phyloP scores from a whole-genome alignment of 2,888 invertebrate species.

The Agrotis exclamationis region DNA sequence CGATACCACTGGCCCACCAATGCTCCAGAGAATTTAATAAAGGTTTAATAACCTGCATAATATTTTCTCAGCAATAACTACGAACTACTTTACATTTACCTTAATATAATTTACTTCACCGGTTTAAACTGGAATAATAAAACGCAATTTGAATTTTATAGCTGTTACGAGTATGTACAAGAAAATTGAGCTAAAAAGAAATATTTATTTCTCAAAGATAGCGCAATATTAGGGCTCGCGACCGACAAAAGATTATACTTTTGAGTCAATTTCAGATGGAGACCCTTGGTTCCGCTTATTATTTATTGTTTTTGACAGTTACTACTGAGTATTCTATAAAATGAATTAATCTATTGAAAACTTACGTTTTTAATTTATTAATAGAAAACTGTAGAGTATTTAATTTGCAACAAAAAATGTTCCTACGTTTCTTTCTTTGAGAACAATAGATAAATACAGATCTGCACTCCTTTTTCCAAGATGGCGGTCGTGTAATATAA shows the following conservation, averaged over 20 bases:
- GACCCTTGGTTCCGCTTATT: not conserved
- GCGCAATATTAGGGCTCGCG: slow-evolving; percentile 18
- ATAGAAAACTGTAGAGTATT: no score
- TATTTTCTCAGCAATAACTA: not conserved
- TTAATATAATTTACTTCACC: slow-evolving; percentile 11
- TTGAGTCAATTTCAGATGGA: not conserved
- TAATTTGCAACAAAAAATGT: no score
- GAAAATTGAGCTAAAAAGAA: not conserved
- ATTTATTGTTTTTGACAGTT: not conserved
- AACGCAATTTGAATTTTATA: slow-evolving; percentile 3
- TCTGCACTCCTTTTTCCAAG: no score
- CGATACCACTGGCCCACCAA: no score
- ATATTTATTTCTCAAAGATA: not conserved
- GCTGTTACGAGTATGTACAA: not conserved
- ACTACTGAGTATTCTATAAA: not conserved
- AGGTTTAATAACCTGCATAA: no score
- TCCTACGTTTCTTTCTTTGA: no score
- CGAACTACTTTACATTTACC: not conserved
- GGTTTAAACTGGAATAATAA: not conserved
- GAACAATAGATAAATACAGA: no score
- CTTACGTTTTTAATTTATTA: no score
- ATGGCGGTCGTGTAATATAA: no score
- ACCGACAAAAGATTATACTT: slow-evolving; percentile 10
- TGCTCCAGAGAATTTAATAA: no score
- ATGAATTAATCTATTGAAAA: no score